Conservation (phyloP, 2,113 vertebrate species). For the Chamaea fasciata region DNA sequence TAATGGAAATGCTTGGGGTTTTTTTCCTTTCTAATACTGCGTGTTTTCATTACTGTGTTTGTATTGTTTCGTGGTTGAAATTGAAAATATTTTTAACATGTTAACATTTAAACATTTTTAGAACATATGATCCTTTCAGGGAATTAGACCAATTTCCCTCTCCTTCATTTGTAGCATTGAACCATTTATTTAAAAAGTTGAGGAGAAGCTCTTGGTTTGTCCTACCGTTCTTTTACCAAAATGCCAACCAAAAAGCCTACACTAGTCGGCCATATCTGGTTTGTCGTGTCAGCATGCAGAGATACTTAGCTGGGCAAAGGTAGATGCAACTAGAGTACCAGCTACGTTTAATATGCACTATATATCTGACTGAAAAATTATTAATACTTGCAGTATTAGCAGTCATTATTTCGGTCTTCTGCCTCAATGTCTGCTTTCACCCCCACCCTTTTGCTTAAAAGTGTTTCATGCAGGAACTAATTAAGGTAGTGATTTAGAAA, state of each 20-base stretch:
- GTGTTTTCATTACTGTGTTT: slow-evolving; percentile 5
- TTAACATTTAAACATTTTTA: slow-evolving; percentile 38
- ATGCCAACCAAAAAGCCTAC: neutral
- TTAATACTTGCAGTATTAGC: neutral
- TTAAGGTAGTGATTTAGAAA: neutral
- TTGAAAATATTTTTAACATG: neutral
- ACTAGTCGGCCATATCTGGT: neutral
- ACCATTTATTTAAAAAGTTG: slow-evolving; percentile 49
- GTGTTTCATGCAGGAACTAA: neutral
- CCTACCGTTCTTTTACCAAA: slow-evolving; percentile 36
- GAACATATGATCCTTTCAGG: slow-evolving; percentile 4
- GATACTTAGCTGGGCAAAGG: neutral
- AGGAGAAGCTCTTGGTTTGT: slow-evolving; percentile 48
- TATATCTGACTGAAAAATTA: neutral
- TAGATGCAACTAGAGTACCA: neutral
- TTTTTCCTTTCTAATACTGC: neutral
- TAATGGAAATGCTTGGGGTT: neutral
- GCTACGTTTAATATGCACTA: neutral
- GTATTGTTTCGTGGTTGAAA: neutral
- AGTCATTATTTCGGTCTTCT: neutral
- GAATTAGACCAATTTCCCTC: neutral
- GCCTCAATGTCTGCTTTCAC: neutral
- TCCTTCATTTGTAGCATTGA: slow-evolving; percentile 29
- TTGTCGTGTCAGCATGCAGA: slow-evolving; percentile 1
- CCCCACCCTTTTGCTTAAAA: neutral